Conservation (phyloP, 2,113 vertebrate species). For the Pristiophorus japonicus region DNA sequence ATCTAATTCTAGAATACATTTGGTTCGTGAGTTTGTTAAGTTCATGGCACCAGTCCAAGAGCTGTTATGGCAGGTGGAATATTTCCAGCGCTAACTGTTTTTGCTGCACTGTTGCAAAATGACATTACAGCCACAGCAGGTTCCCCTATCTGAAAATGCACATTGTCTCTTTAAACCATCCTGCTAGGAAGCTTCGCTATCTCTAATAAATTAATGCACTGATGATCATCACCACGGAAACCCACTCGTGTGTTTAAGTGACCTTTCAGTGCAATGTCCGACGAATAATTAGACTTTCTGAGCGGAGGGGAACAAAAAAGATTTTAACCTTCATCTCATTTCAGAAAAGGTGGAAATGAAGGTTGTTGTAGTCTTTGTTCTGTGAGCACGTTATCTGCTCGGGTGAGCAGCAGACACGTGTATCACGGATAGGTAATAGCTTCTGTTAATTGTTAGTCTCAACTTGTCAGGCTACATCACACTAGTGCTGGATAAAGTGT, state of each 20-base stretch:
- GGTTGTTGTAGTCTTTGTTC: constrained; percentile 38
- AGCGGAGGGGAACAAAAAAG: background rate
- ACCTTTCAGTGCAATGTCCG: constrained; percentile 34
- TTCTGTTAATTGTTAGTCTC: constrained; percentile 47
- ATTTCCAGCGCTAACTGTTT: background rate
- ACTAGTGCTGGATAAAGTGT: constrained; percentile 57
- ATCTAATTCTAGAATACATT: background rate
- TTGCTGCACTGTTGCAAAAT: background rate
- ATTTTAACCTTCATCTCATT: constrained; percentile 36
- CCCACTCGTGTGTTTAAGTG: constrained; percentile 27
- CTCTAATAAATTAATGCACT: constrained; percentile 23
- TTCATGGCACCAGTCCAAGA: background rate
- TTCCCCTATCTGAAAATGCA: background rate
- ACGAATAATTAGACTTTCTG: constrained; percentile 37
- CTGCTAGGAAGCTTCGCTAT: background rate
- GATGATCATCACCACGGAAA: constrained; percentile 33
- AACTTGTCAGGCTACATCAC: constrained; percentile 53
- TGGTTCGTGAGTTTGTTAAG: background rate
- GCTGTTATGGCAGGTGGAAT: background rate
- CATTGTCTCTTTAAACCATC: background rate
- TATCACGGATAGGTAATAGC: constrained; percentile 36
- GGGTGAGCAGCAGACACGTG: constrained; percentile 32
- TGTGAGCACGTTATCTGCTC: constrained; percentile 30
- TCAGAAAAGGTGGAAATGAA: constrained; percentile 36
- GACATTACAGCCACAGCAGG: background rate